Conservation (phyloP, 2,797 vertebrate genomes). For the Lerista edwardsae region DNA sequence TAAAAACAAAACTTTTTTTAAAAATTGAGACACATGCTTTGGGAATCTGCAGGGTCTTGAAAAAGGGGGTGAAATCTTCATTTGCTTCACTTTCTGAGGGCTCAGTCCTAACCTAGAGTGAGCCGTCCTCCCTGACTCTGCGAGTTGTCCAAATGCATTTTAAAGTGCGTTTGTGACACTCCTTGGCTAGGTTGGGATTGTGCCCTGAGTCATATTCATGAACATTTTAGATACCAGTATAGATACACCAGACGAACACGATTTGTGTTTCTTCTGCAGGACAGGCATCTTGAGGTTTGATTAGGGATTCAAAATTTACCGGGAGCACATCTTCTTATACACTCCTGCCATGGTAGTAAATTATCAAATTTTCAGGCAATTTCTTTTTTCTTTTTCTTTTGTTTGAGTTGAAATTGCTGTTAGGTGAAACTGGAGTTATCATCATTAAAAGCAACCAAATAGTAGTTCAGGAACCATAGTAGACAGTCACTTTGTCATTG, state of each 20-base stretch:
- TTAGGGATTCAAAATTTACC: neutral
- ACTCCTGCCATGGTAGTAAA: neutral
- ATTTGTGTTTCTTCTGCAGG: fast-evolving
- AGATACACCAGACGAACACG: neutral
- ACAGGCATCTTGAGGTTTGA: fast-evolving
- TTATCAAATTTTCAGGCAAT: slow-evolving; percentile 11
- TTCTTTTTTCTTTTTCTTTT: neutral
- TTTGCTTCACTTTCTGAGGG: neutral
- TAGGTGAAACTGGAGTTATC: neutral
- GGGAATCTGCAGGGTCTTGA: neutral
- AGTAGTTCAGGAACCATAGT: neutral
- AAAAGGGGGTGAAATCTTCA: neutral
- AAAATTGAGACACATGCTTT: neutral
- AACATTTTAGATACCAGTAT: neutral
- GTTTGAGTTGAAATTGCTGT: neutral
- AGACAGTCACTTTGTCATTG: neutral
- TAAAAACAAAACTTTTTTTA: too few species aligned
- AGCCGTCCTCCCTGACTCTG: too few species aligned
- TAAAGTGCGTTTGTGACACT: too few species aligned
- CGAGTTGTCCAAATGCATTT: too few species aligned
- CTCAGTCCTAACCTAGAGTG: too few species aligned
- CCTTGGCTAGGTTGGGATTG: too few species aligned
- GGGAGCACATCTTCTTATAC: neutral
- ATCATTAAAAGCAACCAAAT: neutral
- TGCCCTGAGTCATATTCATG: fast-evolving